A percentile compares a stretch with the other conserved stretches of the same genome.
These are phyloP conservation scores for Forbesichthys papilliferus DNA, from an alignment of 2,113 vertebrate genomes.

Conservation along the genomic window DNA sequence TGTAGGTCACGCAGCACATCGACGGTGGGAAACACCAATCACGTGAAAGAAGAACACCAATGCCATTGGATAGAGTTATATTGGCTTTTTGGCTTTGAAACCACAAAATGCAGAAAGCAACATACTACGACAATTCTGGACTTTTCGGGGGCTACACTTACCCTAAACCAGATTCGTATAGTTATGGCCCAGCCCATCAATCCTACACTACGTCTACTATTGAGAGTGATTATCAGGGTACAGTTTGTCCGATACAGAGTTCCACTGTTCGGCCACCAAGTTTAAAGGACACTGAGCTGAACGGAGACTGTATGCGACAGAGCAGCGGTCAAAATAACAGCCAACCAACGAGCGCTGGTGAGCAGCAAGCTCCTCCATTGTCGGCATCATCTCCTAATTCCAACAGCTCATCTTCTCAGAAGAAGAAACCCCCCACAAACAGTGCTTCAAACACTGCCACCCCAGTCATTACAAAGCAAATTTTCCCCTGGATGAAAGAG, in stretches of 20 bases:
- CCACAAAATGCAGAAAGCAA: constrained; percentile 95
- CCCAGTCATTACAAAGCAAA: constrained; percentile 93
- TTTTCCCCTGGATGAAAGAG: constrained; percentile 99
- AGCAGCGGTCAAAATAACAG: constrained; percentile 80
- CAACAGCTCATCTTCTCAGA: constrained; percentile 84
- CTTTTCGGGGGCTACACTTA: constrained; percentile 95
- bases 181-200: constrained; percentile 87
- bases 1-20: constrained; percentile 70
- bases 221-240: constrained; percentile 88
- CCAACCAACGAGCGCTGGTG: constrained; percentile 81
- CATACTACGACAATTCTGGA: constrained; percentile 96
- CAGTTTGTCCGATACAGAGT: constrained; percentile 93
- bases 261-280: constrained; percentile 80
- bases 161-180: constrained; percentile 91
- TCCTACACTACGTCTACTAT: constrained; percentile 84
- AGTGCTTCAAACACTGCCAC: constrained; percentile 76
- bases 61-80: constrained; percentile 89
- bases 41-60: constrained; percentile 84
- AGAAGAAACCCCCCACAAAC: constrained; percentile 89
- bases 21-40: constrained; percentile 79
- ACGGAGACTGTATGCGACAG: constrained; percentile 93
- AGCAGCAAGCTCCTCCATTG: constrained; percentile 86
- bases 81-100: constrained; percentile 83
- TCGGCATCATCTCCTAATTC: constrained; percentile 88
- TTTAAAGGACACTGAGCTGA: constrained; percentile 89